Evolutionary conservation across 2,113 vertebrate species (phyloP).

Genomic region (Heliornis fulica): DNA sequence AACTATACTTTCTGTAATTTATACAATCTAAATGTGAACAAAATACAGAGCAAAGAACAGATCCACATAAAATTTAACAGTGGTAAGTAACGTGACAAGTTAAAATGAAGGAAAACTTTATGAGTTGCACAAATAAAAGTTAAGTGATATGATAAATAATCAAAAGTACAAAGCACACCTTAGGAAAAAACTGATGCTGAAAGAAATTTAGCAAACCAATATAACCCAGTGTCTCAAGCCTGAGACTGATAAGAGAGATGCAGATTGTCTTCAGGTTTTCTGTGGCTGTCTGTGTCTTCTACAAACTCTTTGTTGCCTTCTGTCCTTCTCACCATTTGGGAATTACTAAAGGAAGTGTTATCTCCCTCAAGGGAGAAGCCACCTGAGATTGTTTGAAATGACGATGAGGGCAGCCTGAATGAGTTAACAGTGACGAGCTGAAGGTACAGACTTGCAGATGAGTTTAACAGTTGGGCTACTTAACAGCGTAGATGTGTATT

Average conservation of each 20-base stretch:
- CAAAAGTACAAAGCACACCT: not conserved
- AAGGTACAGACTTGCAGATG: constrained; percentile 6
- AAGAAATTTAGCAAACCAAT: not conserved
- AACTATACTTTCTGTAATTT: not conserved
- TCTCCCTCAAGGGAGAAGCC: constrained; percentile 7
- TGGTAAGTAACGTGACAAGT: not conserved
- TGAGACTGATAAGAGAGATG: not conserved
- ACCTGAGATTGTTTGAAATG: constrained; percentile 3
- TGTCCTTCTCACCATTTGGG: not conserved
- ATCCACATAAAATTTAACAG: not conserved
- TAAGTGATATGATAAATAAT: not conserved
- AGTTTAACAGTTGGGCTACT: constrained; percentile 59
- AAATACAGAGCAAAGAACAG: not conserved
- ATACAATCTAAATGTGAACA: not conserved
- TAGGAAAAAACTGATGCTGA: not conserved
- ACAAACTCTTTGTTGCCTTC: not conserved
- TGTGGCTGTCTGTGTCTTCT: not conserved
- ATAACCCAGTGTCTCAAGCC: not conserved
- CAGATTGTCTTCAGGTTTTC: not conserved
- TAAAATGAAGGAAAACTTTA: not conserved
- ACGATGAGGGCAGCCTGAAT: not conserved
- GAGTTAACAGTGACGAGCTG: constrained; percentile 1
- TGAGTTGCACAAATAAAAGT: not conserved
- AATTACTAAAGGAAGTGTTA: not conserved
- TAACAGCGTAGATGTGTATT: not conserved